These are phyloP conservation scores for Hyles euphorbiae DNA, from an alignment of 1,140 invertebrate genomes.

Conservation along the genomic window DNA sequence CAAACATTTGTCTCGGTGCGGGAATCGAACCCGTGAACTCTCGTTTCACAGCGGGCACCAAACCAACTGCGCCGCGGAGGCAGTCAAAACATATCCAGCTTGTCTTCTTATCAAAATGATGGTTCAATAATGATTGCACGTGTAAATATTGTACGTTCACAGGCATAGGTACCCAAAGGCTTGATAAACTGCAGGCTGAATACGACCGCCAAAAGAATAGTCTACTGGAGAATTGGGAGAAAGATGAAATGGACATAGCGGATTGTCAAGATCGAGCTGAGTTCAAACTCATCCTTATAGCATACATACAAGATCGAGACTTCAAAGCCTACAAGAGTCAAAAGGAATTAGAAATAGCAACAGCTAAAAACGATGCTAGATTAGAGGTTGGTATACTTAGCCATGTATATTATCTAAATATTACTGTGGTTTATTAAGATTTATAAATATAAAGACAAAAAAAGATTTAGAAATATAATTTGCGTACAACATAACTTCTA, in stretches of 20 bases:
- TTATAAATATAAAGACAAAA: too few relatives aligned
- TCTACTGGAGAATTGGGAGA: slow-evolving; percentile 71
- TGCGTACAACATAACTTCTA: too few relatives aligned
- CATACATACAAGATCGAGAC: slow-evolving; percentile 59
- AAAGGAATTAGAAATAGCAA: slow-evolving; percentile 53
- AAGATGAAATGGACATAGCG: slow-evolving; percentile 54
- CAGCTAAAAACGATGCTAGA: slow-evolving; percentile 65
- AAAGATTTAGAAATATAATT: too few relatives aligned
- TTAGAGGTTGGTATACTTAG: slow-evolving; percentile 56
- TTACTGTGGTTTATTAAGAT: too few relatives aligned
- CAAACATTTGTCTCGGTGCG: too few relatives aligned
- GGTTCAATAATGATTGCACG: too few relatives aligned
- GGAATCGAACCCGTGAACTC: too few relatives aligned
- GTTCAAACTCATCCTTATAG: slow-evolving; percentile 60
- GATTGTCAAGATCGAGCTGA: slow-evolving; percentile 58
- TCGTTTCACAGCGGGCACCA: too few relatives aligned
- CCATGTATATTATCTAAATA: too few relatives aligned
- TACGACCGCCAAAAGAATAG: slow-evolving; percentile 75
- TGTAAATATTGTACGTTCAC: background rate
- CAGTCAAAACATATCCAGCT: too few relatives aligned
- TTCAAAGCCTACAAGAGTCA: slow-evolving; percentile 54
- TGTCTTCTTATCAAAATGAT: too few relatives aligned
- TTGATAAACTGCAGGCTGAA: slow-evolving; percentile 74
- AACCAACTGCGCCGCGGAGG: too few relatives aligned
- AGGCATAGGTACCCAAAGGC: slow-evolving; percentile 54